Evolutionary conservation across 2,888 invertebrate species (phyloP), one percentile per base, ranked within the genome.

Genomic region (Synanthedon tipuliformis): DNA sequence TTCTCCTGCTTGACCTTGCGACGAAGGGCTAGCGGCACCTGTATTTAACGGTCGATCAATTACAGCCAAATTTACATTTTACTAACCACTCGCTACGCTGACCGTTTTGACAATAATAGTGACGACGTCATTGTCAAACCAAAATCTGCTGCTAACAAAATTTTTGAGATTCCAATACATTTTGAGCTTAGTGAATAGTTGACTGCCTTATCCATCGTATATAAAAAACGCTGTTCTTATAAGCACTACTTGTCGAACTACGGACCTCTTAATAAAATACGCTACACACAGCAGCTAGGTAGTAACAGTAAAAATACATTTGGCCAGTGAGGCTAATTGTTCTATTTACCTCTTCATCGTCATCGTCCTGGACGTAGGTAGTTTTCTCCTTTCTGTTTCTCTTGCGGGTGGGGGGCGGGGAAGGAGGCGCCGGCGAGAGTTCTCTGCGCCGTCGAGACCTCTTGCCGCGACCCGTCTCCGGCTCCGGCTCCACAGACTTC

Each of bases 381-480:
- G 77, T 75, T 63, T 81, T 82, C 61, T 81, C 78, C 60, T 77
- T 78, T 64, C 68, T 76, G 58, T 71, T 76, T 69, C 78, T 81
- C 59, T 73, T 73, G 49, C 81, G 76, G 55, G 75, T 71, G 27
- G 75, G 73, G 41, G 75, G 73, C 27, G 73, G 72, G 18, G 75
- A 73, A 16, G 79, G 75, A 11, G 73, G 72, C 27, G 75, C 70
- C 52, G 78, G 79, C 51, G 81, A 71, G 23, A 78, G 83, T 57
- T 89, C 88, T 72, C 84, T 87, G 78, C 81, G 83, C 73, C 85
- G 88, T 61, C 89, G 85, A 53, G 85, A 83, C 59, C 87, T 83
- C 62, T 81, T 86, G 41, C 78, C 59, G 53, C 83, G 77, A 12
- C 66, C 68, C 40, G 71, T 59, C 55, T 78, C 75, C 1, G 72